phyloP scores from a whole-genome alignment of 2,113 vertebrate species.

The Platanista minor region DNA sequence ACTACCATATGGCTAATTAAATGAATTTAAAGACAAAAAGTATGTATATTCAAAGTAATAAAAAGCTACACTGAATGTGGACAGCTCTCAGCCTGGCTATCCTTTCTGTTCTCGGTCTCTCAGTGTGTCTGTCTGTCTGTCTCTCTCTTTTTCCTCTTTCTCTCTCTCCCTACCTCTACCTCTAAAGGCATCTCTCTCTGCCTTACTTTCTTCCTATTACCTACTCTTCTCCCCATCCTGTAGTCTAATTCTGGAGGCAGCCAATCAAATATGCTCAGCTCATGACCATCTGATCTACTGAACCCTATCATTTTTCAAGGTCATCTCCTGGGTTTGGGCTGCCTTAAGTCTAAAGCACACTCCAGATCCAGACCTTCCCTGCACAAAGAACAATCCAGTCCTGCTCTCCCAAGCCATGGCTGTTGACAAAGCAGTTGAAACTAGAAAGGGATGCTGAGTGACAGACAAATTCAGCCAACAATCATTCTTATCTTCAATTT shows the following conservation, averaged over 20 bases:
- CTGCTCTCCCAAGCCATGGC: neutral
- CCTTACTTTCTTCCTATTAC: neutral
- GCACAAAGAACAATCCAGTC: neutral
- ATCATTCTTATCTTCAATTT: slow-evolving; percentile 14
- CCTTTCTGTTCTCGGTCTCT: neutral
- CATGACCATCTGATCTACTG: neutral
- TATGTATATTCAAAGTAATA: neutral
- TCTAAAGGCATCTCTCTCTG: neutral
- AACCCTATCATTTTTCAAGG: neutral
- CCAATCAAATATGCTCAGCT: neutral
- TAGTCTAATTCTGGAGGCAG: neutral
- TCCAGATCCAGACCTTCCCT: neutral
- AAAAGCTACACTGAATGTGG: neutral
- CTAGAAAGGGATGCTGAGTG: neutral
- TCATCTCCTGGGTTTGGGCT: neutral
- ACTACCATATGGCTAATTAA: neutral
- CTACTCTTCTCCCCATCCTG: neutral
- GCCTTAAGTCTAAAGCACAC: neutral
- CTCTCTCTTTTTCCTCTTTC: neutral
- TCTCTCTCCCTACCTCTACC: no score
- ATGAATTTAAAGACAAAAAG: neutral
- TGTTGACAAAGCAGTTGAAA: neutral
- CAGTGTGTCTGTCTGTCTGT: no score
- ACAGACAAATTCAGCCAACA: neutral
- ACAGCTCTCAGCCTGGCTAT: neutral